Evolutionary conservation across 2,888 invertebrate species (phyloP).

Genomic region (Fragum whitleyi): DNA sequence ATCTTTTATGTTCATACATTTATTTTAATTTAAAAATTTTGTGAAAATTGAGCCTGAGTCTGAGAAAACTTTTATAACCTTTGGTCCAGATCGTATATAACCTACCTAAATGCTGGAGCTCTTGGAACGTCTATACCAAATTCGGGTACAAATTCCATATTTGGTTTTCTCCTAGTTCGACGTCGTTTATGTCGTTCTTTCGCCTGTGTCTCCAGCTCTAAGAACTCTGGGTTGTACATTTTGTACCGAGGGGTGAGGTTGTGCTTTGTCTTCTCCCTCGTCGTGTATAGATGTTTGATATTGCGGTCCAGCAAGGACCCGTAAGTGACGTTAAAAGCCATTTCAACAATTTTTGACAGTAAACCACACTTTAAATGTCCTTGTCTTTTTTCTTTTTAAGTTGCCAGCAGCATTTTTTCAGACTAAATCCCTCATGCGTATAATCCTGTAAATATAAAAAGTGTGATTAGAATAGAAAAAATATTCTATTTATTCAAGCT

Average conservation of each 20-base stretch:
- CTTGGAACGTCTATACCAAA: conserved; percentile 58
- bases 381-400: no score
- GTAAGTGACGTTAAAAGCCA: conserved; percentile 64
- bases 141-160: conserved; percentile 65
- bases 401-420: no score
- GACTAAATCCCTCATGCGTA: no score
- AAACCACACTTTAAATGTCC: no score
- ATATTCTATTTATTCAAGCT: no score
- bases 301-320: conserved; percentile 39
- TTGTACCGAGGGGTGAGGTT: conserved; percentile 41
- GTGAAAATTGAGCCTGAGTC: no score
- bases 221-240: conserved; percentile 56
- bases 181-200: conserved; percentile 46
- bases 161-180: conserved; percentile 30
- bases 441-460: no score
- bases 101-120: conserved; percentile 61
- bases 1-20: no score
- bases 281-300: conserved; percentile 64
- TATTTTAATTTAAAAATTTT: no score
- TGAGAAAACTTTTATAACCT: no score
- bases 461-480: no score
- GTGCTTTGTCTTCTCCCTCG: conserved; percentile 60
- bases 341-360: neutral
- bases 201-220: conserved; percentile 57
- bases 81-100: no score